Conservation (phyloP, 1,140 invertebrate species). For the Stenopsyche tienmushanensis region DNA sequence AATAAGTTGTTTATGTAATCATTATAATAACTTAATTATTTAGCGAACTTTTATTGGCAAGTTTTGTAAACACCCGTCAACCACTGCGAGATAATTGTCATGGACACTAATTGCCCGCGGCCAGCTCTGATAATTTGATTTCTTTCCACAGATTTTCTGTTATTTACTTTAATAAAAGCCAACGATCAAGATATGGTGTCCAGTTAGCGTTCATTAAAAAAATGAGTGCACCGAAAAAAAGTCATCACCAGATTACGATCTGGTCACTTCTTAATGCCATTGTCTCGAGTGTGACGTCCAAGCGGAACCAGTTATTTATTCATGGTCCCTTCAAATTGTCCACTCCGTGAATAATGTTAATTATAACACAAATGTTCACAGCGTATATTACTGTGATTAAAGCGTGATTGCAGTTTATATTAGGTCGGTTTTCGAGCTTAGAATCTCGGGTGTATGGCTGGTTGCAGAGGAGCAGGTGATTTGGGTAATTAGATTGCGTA, state of each 20-base stretch:
- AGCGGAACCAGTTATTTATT: no score
- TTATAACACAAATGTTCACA: not conserved
- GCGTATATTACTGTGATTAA: no score
- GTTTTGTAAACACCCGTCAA: not conserved
- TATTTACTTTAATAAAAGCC: constrained; percentile 29
- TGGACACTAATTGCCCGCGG: constrained; percentile 28
- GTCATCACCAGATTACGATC: constrained; percentile 5
- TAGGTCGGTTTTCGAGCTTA: no score
- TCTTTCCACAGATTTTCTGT: constrained; percentile 23
- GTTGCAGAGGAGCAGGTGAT: not conserved
- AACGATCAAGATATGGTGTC: constrained; percentile 35
- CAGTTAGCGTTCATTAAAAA: constrained; percentile 39
- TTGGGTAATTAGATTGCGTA: constrained; percentile 23
- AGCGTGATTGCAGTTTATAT: not conserved
- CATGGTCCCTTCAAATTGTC: no score
- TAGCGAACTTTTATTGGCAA: no score
- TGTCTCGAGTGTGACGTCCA: constrained; percentile 13
- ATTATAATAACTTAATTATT: no score
- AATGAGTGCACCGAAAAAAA: constrained; percentile 12
- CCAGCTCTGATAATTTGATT: constrained; percentile 29
- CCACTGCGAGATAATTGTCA: constrained; percentile 17
- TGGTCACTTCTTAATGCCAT: constrained; percentile 20
- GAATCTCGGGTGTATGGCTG: no score
- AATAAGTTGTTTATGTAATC: no score
- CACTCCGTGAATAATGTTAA: not conserved